Base-by-base conservation (phyloP, 23 tunicate species). In the Styela clava region DNA sequence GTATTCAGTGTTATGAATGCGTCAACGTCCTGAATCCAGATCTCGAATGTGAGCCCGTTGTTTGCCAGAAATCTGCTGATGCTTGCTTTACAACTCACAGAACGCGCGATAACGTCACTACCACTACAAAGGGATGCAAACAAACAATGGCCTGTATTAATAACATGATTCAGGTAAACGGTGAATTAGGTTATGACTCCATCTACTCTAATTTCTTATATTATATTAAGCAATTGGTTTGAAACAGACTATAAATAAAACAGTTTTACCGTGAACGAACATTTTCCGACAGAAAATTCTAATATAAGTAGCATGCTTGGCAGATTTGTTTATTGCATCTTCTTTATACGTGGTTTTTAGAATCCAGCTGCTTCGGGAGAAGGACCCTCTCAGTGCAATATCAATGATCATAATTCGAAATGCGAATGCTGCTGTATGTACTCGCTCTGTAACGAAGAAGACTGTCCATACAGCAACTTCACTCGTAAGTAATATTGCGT, bases 381-480 rank as follows among this genome's bases (percentile, higher is more conserved):
- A 83, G 97, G 97, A 34, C 93, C 98, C 35, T 74, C 89, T 24
- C 98, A 93, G 69, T 93, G 98, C 84, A 93, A 88, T 83, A 51
- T 69, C 64, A 65, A 84, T 67, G 69, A 51, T 24, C 62, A 82
- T 79, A 82, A 88, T 87, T 93, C 98, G 12, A 93, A 93, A 77
- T 93, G 98, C 93, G 98, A 93, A 64, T 93, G 98, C 85, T 93
- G 98, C 81, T 93, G 98, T 74, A 36, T 62, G 63, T 78, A 65
- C 51, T 84, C 93, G 27, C 71, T 69, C 33, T 93, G 98, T 84
- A 93, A 93, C 76, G 82, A 84, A 29, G 98, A 64, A 35, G 65
- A 51, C n/a, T 93, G 93, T 82, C 93, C 93, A 69, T 88, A 88
- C 87, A 35, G 29, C 77, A 69, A 82, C 84, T 68, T 85, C 61